Evolutionary conservation across 92 coral and sea anemone species (phyloP).

Genomic region (Galaxea fascicularis): DNA sequence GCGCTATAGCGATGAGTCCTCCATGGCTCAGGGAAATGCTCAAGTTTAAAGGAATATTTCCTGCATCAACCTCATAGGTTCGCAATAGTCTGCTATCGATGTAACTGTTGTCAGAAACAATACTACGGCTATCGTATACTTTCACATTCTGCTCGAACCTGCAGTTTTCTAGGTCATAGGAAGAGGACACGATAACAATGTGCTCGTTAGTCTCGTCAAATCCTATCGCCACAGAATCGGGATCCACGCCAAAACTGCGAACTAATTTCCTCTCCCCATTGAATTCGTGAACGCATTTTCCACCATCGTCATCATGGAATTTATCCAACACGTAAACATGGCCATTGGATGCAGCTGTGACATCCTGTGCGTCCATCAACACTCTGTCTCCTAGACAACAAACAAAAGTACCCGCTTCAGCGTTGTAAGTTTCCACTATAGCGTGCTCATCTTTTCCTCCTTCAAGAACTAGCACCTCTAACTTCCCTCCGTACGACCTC

Average conservation of each 20-base stretch:
- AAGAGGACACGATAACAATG: neutral
- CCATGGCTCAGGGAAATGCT: neutral
- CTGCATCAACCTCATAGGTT: neutral
- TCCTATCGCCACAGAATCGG: neutral
- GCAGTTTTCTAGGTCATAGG: neutral
- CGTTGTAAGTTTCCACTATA: neutral
- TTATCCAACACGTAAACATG: neutral
- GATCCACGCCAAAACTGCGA: neutral
- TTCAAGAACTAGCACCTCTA: neutral
- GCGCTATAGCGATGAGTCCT: constrained; percentile 5
- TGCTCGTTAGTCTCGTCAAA: neutral
- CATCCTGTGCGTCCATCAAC: neutral
- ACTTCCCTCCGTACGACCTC: neutral
- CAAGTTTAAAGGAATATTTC: neutral
- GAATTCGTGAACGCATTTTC: neutral
- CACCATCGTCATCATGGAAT: neutral
- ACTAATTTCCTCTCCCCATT: neutral
- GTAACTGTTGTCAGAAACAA: neutral
- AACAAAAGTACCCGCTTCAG: neutral
- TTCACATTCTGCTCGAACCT: neutral
- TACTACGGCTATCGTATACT: neutral
- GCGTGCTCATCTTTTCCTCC: neutral
- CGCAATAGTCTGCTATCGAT: neutral
- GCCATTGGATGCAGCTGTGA: neutral
- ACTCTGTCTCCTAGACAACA: neutral